These are phyloP conservation scores for Saccopteryx bilineata DNA, from an alignment of 2,113 vertebrate species.

Conservation along the genomic window DNA sequence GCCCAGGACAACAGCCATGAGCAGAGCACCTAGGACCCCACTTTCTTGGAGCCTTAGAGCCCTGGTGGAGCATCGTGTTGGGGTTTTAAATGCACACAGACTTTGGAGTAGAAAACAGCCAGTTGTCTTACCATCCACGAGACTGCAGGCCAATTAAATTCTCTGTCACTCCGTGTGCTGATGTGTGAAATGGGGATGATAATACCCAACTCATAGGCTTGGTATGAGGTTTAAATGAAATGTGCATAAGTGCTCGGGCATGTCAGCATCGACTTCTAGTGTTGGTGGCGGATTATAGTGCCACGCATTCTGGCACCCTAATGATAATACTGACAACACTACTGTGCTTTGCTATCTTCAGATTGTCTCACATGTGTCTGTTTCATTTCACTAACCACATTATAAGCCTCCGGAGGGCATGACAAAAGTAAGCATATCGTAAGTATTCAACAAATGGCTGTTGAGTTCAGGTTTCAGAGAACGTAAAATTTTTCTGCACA, in stretches of 20 bases:
- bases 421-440: background rate
- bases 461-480: slow-evolving; percentile 9
- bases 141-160: background rate
- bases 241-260: rapidly evolving
- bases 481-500: slow-evolving; percentile 52
- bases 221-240: background rate
- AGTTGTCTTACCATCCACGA: background rate
- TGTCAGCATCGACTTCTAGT: background rate
- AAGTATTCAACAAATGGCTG: slow-evolving; percentile 12
- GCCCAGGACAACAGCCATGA: slow-evolving; percentile 33
- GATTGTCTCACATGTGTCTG: slow-evolving; percentile 1
- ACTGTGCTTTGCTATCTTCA: background rate
- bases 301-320: background rate
- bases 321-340: background rate
- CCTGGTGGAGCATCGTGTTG: too few species aligned
- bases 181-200: background rate
- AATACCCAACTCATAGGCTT: background rate
- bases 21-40: background rate
- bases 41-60: background rate
- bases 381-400: background rate
- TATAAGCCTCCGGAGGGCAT: slow-evolving; percentile 30
- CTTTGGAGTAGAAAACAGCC: background rate
- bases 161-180: slow-evolving; percentile 6
- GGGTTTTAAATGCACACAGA: background rate
- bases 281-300: too few species aligned